These are phyloP conservation scores for Coracias cyanogaster DNA, from an alignment of 2,797 vertebrate species.

Conservation along the genomic window DNA sequence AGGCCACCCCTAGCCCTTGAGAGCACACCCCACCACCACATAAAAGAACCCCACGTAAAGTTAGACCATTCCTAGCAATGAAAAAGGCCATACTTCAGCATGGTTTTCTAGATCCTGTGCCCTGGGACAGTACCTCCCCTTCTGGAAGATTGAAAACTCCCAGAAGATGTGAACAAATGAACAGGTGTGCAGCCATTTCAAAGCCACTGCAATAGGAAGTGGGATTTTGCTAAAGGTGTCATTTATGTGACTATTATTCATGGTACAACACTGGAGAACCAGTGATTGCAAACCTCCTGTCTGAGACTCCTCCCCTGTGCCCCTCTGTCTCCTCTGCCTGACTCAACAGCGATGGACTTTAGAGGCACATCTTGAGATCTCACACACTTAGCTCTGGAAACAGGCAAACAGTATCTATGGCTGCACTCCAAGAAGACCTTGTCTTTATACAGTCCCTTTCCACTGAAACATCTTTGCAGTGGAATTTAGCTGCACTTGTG, in stretches of 20 bases:
- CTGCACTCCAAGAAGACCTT: not conserved
- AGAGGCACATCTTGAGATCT: not conserved
- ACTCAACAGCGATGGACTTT: not conserved
- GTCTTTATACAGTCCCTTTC: not conserved
- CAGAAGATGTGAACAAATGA: no score
- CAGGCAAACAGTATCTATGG: not conserved
- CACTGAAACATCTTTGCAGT: not conserved
- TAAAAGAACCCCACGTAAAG: not conserved
- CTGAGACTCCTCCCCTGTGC: not conserved
- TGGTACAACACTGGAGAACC: not conserved
- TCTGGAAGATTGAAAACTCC: no score
- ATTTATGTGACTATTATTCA: not conserved
- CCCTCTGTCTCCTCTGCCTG: not conserved
- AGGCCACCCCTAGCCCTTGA: no score
- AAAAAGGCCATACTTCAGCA: not conserved
- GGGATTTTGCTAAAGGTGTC: not conserved
- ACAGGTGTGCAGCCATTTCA: not conserved
- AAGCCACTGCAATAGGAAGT: not conserved
- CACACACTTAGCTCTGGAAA: not conserved
- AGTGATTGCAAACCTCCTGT: not conserved
- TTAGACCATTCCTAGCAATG: not conserved
- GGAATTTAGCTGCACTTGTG: not conserved
- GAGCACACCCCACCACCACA: no score
- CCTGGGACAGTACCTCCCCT: no score
- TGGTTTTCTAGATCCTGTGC: no score